Base-by-base conservation (phyloP, 2,797 vertebrate species). In the Tauraco hartlaubi region DNA sequence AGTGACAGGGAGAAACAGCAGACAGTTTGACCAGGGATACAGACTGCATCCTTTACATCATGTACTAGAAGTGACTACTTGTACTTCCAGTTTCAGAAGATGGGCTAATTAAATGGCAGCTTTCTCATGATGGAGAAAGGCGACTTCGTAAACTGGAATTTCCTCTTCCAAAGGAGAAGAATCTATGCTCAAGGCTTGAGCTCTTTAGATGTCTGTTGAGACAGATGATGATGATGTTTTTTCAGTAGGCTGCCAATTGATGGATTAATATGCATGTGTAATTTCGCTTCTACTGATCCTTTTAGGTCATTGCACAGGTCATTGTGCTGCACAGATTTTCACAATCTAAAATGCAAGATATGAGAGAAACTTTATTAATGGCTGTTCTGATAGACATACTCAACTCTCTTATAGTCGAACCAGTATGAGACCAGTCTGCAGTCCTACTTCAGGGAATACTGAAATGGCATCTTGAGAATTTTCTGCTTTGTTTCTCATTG, bases 11-110 rank as follows among this genome's bases (percentile, higher is more conserved):
- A 79, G 82, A 83, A 94, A 29, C 2, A 1, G 37, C 76, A 83
- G 88, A 5, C 68, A 80, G 75, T 81, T 63, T 44, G 37, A 35
- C 31, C 75, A 29, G 46, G 21, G 21, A 33, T 43, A 39, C 74
- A 89, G 44, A 33, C 49, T 72, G 67, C 54, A 55, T 85, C 72
- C 86, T 93, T 78, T 51, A 43, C 88, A 49, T 23, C 52, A 7
- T 96, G 90, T 94, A 92, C 91, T 76, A 25, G 56, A 51, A 80
- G 41, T 31, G 81, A 56, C 74, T 83, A 12, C 51, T 85, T n/a
- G 86, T 89, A 33, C 74, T 77, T 4, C 22, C 33, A 11, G 39
- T 77, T 84, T 61, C 26, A 72, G 71, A 80, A 75, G 58, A 69
- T 35, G 31, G 0, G 1, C 39, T 78, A 72, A 86, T 81, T 95